Percentiles rank a stretch among this genome's conserved stretches.
Evolutionary conservation across 2,888 invertebrate species (phyloP).

Genomic region (Tuta absoluta): DNA sequence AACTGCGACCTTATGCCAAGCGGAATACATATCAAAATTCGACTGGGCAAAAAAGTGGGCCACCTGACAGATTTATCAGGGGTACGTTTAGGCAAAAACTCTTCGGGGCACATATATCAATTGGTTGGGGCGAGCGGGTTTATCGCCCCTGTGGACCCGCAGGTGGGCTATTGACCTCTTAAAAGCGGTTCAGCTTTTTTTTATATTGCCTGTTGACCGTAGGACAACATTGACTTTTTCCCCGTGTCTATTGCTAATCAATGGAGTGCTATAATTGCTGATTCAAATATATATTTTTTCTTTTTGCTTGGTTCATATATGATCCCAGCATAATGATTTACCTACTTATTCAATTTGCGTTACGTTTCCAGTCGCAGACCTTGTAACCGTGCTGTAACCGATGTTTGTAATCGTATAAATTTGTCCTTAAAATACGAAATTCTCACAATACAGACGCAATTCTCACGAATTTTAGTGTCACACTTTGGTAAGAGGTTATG

Average conservation of each 20-base stretch:
- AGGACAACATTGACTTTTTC: background rate
- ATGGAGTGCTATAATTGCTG: background rate
- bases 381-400: no score
- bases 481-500: no score
- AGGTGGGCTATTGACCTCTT: conserved; percentile 32
- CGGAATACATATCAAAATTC: conserved; percentile 15
- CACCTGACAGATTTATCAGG: conserved; percentile 44
- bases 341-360: no score
- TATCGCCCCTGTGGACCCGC: conserved; percentile 49
- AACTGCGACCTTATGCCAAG: background rate
- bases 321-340: no score
- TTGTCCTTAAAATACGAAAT: no score
- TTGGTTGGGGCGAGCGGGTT: conserved; percentile 43
- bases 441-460: no score
- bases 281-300: no score
- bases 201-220: background rate
- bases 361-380: no score
- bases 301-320: no score
- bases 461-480: no score
- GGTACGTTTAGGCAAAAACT: conserved; percentile 51
- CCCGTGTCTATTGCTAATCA: background rate
- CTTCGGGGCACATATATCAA: conserved; percentile 49
- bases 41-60: conserved; percentile 1
- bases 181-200: conserved; percentile 22
- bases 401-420: no score